Conservation (phyloP, 2,888 invertebrate genomes). For the Cosmopolites sordidus region DNA sequence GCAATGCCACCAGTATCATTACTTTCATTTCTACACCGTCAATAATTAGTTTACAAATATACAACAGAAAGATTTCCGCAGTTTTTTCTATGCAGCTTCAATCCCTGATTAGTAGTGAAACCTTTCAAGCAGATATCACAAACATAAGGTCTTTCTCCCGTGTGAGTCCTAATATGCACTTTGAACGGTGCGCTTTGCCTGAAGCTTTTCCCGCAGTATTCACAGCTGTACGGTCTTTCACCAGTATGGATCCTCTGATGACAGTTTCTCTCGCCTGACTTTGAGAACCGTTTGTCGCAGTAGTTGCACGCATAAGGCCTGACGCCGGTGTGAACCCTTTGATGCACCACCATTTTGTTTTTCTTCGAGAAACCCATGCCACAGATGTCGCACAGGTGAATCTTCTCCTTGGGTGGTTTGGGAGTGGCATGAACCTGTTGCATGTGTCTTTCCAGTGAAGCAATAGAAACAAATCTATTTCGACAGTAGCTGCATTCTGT, state of each 20-base stretch:
- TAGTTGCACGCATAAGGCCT: constrained; percentile 37
- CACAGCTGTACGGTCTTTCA: constrained; percentile 43
- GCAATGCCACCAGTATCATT: too few relatives aligned
- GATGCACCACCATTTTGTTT: constrained; percentile 36
- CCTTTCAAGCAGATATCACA: constrained; percentile 40
- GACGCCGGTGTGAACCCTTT: constrained; percentile 38
- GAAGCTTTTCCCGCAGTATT: constrained; percentile 44
- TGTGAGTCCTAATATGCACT: constrained; percentile 41
- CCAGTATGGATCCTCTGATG: constrained; percentile 45
- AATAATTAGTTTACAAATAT: too few relatives aligned
- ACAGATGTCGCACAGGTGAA: constrained; percentile 41
- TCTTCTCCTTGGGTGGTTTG: constrained; percentile 30
- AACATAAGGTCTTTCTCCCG: constrained; percentile 40
- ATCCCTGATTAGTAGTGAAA: constrained; percentile 37
- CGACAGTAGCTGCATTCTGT: constrained; percentile 43
- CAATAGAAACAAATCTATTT: constrained; percentile 39
- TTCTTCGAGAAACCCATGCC: constrained; percentile 40
- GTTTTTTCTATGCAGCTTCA: constrained; percentile 37
- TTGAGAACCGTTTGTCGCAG: constrained; percentile 38
- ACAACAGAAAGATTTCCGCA: constrained; percentile 21
- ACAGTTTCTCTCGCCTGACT: constrained; percentile 38
- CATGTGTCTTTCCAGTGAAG: constrained; percentile 49
- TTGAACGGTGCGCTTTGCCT: constrained; percentile 38
- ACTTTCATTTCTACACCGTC: too few relatives aligned
- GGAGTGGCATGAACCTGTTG: constrained; percentile 40